A percentile compares a stretch with the other conserved stretches of the same genome.
phyloP scores from a whole-genome alignment of 2,113 vertebrate genomes.

The Hippocampus comes region DNA sequence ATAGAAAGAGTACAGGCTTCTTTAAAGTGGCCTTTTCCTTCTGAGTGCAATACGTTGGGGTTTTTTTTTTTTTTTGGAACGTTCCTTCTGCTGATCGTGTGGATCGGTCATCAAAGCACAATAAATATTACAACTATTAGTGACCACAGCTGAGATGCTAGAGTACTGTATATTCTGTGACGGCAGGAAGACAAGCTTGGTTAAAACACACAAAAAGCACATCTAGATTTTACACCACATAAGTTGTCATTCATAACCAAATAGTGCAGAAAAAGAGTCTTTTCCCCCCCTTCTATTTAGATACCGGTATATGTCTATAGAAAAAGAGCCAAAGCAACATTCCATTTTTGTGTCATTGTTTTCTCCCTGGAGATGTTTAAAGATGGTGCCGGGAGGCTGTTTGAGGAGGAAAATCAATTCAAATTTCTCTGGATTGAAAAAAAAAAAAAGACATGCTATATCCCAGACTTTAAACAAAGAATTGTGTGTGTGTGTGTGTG shows the following conservation, averaged over 20 bases:
- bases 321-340: conserved; percentile 82
- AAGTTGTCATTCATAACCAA: conserved; percentile 86
- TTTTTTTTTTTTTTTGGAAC: conserved; percentile 20
- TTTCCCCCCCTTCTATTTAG: conserved; percentile 24
- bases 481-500: not conserved
- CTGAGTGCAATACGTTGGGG: conserved; percentile 65
- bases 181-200: conserved; percentile 91
- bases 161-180: conserved; percentile 79
- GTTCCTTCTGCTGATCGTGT: conserved; percentile 74
- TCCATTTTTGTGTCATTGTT: conserved; percentile 67
- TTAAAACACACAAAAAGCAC: conserved; percentile 89
- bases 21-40: conserved; percentile 73
- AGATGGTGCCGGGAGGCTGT: conserved; percentile 71
- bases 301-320: conserved; percentile 44
- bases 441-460: conserved; percentile 79
- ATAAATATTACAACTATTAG: conserved; percentile 75
- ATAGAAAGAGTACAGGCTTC: conserved; percentile 62
- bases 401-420: conserved; percentile 60
- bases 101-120: conserved; percentile 79
- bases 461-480: conserved; percentile 73
- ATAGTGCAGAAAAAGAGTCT: conserved; percentile 84
- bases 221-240: conserved; percentile 82
- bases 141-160: conserved; percentile 80
- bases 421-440: conserved; percentile 67
- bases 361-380: conserved; percentile 64